phyloP scores from a whole-genome alignment of 2,888 invertebrate genomes.

The Augiades crinisus region DNA sequence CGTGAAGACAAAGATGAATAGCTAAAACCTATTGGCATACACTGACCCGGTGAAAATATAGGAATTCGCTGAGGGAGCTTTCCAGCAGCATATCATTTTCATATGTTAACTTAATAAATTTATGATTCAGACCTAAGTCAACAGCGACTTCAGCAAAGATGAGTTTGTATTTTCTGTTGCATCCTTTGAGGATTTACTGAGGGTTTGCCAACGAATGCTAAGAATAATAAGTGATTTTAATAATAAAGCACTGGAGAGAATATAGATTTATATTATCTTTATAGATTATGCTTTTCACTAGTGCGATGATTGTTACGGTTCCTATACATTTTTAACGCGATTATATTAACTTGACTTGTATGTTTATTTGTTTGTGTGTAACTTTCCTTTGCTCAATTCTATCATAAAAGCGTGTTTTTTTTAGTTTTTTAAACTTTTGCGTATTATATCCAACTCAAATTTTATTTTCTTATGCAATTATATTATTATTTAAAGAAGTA shows the following conservation, averaged over 20 bases:
- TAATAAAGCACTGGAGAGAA: neutral
- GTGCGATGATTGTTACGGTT: no score
- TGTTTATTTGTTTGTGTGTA: no score
- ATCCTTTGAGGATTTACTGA: slow-evolving; percentile 11
- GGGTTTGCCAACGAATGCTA: neutral
- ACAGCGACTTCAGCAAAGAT: slow-evolving; percentile 38
- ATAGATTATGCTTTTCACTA: no score
- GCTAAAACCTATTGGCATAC: slow-evolving; percentile 21
- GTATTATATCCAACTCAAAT: no score
- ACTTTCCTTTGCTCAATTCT: no score
- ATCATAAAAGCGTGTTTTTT: no score
- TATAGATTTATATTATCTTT: no score
- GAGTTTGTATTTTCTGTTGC: slow-evolving; percentile 13
- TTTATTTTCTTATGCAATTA: no score
- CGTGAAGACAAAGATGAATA: slow-evolving; percentile 17
- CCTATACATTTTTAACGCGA: no score
- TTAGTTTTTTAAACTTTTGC: no score
- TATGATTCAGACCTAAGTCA: slow-evolving; percentile 62
- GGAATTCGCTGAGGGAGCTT: slow-evolving; percentile 24
- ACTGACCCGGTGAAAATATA: slow-evolving; percentile 27
- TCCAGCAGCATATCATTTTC: slow-evolving; percentile 48
- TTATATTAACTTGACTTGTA: no score
- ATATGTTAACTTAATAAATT: slow-evolving; percentile 57
- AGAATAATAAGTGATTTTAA: neutral
- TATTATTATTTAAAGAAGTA: no score